These are phyloP conservation scores for Neodiprion pinetum DNA, from an alignment of 1,140 invertebrate species.

Conservation along the genomic window DNA sequence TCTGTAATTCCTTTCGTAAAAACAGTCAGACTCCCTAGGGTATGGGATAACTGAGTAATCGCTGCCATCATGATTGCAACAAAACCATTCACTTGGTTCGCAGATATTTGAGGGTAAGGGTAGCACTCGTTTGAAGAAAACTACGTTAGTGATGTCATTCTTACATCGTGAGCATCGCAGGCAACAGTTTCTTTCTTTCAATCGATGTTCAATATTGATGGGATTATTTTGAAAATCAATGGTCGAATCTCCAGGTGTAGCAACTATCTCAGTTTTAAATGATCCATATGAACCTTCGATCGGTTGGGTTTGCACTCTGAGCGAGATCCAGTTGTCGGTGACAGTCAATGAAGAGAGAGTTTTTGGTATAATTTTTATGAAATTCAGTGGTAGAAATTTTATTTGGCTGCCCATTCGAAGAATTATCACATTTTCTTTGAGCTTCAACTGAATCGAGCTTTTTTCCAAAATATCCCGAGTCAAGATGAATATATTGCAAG, in stretches of 20 bases:
- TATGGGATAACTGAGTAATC: slow-evolving; percentile 32
- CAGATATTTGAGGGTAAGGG: slow-evolving; percentile 50
- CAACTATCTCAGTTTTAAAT: slow-evolving; percentile 48
- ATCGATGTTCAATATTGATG: slow-evolving; percentile 31
- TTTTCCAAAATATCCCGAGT: slow-evolving; percentile 33
- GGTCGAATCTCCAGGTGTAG: background rate
- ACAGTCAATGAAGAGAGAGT: slow-evolving; percentile 48
- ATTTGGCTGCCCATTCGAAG: slow-evolving; percentile 35
- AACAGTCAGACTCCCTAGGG: slow-evolving; percentile 47
- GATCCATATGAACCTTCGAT: slow-evolving; percentile 45
- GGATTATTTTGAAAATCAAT: slow-evolving; percentile 5
- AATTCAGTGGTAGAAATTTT: slow-evolving; percentile 35
- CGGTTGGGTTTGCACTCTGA: slow-evolving; percentile 51
- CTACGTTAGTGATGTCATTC: slow-evolving; percentile 41
- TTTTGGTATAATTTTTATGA: slow-evolving; percentile 47
- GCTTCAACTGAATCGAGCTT: slow-evolving; percentile 38
- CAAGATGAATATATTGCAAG: slow-evolving; percentile 49
- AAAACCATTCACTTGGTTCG: slow-evolving; percentile 56
- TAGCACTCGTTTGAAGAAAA: slow-evolving; percentile 45
- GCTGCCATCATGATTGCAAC: slow-evolving; percentile 44
- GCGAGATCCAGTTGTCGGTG: slow-evolving; percentile 50
- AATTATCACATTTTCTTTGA: slow-evolving; percentile 43
- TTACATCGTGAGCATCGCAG: slow-evolving; percentile 46
- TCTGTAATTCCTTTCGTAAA: slow-evolving; percentile 48
- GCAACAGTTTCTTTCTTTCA: slow-evolving; percentile 28